phyloP scores from a whole-genome alignment of 64 coral and sea anemone species.

The Astreopora myriophthalma region DNA sequence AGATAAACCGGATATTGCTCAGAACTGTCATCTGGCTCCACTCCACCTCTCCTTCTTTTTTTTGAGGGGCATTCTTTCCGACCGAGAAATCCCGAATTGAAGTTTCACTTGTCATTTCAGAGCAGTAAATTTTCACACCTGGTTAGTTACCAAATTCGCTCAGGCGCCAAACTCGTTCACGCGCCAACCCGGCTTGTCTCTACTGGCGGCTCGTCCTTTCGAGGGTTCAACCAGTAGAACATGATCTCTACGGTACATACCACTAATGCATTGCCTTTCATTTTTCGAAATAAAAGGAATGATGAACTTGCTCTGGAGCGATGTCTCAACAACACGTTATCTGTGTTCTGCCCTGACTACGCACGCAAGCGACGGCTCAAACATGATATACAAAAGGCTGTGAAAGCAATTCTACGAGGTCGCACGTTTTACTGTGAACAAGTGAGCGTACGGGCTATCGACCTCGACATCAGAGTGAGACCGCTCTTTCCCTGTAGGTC shows the following conservation, averaged over 20 bases:
- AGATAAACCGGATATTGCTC: too few relatives aligned
- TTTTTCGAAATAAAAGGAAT: not conserved
- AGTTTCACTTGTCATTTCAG: too few relatives aligned
- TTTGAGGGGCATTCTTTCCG: too few relatives aligned
- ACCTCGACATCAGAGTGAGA: not conserved
- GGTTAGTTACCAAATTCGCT: too few relatives aligned
- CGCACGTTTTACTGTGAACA: conserved; percentile 17
- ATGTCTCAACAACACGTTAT: not conserved
- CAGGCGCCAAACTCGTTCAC: too few relatives aligned
- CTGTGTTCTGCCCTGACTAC: not conserved
- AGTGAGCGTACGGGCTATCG: not conserved
- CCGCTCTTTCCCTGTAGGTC: not conserved
- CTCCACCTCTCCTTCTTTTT: too few relatives aligned
- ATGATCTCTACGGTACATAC: not conserved
- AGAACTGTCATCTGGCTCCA: too few relatives aligned
- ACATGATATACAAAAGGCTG: not conserved
- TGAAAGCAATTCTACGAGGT: not conserved
- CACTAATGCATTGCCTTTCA: not conserved
- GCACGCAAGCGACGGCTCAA: not conserved
- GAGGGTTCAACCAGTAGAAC: too few relatives aligned
- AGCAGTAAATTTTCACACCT: too few relatives aligned
- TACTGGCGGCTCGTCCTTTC: too few relatives aligned
- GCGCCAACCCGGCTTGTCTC: too few relatives aligned
- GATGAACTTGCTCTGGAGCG: not conserved
- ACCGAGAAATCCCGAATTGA: too few relatives aligned